phyloP scores from a whole-genome alignment of 2,797 vertebrate genomes.

The Phalanger gymnotis region DNA sequence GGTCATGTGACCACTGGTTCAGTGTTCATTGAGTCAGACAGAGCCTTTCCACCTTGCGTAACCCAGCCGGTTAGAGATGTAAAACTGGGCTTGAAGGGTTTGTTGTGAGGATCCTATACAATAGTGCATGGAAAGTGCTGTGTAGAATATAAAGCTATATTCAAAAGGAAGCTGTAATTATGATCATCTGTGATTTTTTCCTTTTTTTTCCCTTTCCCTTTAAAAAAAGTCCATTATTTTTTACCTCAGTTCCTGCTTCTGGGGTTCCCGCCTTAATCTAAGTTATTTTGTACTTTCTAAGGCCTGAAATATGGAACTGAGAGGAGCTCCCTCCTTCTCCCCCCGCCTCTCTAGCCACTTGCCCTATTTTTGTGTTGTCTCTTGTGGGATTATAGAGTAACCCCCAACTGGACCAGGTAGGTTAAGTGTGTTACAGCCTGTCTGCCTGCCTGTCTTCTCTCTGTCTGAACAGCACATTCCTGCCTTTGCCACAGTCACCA shows the following conservation, averaged over 20 bases:
- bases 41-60: background rate
- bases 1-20: background rate
- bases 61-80: background rate
- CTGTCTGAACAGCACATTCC: constrained; percentile 55
- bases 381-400: background rate
- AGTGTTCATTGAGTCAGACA: background rate
- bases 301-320: background rate
- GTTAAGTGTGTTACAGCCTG: background rate
- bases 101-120: background rate
- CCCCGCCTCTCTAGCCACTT: background rate
- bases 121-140: background rate
- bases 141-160: background rate
- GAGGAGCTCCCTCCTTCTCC: background rate
- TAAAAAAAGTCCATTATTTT: background rate
- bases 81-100: background rate
- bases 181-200: background rate
- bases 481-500: constrained; percentile 51
- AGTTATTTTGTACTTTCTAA: background rate
- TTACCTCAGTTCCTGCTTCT: background rate
- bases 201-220: background rate
- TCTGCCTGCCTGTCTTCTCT: background rate
- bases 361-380: background rate
- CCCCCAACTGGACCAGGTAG: background rate
- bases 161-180: background rate
- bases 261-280: background rate